Conservation (phyloP, 2,797 vertebrate genomes). For the Lophius americanus region DNA sequence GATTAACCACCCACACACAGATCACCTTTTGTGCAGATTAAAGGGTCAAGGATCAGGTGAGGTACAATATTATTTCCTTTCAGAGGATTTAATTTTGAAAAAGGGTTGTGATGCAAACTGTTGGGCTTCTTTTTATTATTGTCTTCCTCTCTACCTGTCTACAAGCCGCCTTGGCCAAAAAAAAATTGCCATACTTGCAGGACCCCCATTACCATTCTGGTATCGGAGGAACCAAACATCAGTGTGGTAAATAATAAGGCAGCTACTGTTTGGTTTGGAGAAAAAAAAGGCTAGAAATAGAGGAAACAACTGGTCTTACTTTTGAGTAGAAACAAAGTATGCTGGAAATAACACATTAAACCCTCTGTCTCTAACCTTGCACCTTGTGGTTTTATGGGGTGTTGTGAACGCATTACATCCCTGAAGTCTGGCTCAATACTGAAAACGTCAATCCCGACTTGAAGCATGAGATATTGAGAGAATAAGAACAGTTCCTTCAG, state of each 20-base stretch:
- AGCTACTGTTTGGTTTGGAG: no score
- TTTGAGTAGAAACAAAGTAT: background rate
- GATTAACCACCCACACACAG: conserved; percentile 72
- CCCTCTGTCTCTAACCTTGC: background rate
- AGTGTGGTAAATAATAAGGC: no score
- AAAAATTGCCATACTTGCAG: background rate
- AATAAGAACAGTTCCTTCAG: background rate
- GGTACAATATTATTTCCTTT: conserved; percentile 61
- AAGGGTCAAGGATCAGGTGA: conserved; percentile 37
- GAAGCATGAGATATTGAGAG: background rate
- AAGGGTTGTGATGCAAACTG: conserved; percentile 31
- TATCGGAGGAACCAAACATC: no score
- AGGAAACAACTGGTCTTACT: background rate
- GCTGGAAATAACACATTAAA: background rate
- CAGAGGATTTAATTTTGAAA: conserved; percentile 47
- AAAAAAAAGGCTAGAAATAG: background rate
- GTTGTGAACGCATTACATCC: background rate
- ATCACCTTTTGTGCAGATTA: conserved; percentile 63
- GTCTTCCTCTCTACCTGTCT: conserved; percentile 38
- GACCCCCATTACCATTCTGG: no score
- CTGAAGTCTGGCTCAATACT: conserved; percentile 7
- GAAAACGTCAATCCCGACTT: background rate
- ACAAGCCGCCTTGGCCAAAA: background rate
- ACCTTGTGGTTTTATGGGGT: conserved; percentile 7
- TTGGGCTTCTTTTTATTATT: conserved; percentile 43